Percentiles rank a stretch among this genome's conserved stretches.
Evolutionary conservation across 2,113 vertebrate genomes (phyloP).

Genomic region (Elachura formosa): DNA sequence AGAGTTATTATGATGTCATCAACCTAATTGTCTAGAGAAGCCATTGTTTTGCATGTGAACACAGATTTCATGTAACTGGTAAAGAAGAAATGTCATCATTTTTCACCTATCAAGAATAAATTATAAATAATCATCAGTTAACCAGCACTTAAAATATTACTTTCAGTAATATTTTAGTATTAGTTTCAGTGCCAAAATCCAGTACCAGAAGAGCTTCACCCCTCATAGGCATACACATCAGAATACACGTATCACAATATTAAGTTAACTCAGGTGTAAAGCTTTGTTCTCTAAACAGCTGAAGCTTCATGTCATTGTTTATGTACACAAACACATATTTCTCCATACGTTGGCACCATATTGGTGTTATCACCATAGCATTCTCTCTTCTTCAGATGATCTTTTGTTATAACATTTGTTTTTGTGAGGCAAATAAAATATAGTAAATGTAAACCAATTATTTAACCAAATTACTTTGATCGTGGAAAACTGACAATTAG

Average conservation of each 20-base stretch:
- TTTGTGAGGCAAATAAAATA: conserved; percentile 61
- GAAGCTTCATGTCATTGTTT: conserved; percentile 31
- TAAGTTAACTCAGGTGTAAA: conserved; percentile 35
- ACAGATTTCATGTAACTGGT: neutral
- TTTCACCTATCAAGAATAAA: neutral
- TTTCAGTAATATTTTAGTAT: no score
- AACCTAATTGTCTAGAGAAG: neutral
- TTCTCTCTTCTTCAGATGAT: conserved; percentile 46
- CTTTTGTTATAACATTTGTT: conserved; percentile 55
- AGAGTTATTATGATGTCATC: neutral
- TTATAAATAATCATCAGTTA: neutral
- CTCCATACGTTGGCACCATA: conserved; percentile 49
- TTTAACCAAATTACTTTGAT: conserved; percentile 71
- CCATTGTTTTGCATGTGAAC: neutral
- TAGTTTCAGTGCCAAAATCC: neutral
- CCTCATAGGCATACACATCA: neutral
- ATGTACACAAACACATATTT: conserved; percentile 14
- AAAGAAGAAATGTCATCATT: neutral
- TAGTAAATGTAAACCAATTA: conserved; percentile 64
- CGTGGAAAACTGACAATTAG: conserved; percentile 64
- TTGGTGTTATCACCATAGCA: conserved; percentile 47
- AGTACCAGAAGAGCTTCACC: neutral
- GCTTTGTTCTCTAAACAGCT: conserved; percentile 15
- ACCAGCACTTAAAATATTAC: neutral
- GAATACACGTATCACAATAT: neutral